phyloP scores from a whole-genome alignment of 2,797 vertebrate genomes.

The Takifugu ocellatus region DNA sequence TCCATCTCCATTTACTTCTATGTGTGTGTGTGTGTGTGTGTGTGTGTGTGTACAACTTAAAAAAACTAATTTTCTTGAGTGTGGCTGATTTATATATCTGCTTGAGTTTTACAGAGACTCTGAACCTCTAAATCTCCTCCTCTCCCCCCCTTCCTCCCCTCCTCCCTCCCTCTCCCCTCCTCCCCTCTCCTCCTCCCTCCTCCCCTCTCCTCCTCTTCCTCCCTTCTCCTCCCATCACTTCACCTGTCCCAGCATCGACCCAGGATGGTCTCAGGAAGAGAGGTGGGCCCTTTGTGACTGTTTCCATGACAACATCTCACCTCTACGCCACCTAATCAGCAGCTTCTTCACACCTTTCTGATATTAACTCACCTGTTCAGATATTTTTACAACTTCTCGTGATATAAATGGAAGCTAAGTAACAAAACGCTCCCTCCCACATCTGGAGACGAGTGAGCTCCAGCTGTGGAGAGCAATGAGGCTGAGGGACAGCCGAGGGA shows the following conservation, averaged over 20 bases:
- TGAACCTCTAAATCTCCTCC: background rate
- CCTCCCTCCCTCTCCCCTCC: background rate
- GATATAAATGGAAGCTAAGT: conserved; percentile 40
- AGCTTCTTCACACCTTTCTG: no score
- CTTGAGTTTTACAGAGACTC: background rate
- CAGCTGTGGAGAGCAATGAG: conserved; percentile 51
- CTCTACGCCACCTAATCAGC: no score
- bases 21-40: no score
- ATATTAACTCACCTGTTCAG: no score
- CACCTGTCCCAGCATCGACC: background rate
- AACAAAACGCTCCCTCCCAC: conserved; percentile 34
- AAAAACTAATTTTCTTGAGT: no score
- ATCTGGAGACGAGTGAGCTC: conserved; percentile 44
- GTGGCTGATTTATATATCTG: conserved; percentile 2
- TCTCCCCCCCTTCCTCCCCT: background rate
- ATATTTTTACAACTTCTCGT: conserved; percentile 10
- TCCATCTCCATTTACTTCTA: no score
- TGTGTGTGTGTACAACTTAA: no score
- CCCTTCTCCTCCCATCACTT: background rate
- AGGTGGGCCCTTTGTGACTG: no score
- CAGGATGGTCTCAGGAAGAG: no score
- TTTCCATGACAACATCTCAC: no score
- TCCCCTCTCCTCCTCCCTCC: background rate
- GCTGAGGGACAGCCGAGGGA: conserved; percentile 33
- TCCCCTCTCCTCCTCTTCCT: background rate